Evolutionary conservation across 2,888 invertebrate species (phyloP), one percentile per base, ranked within the genome.

Genomic region (Eupithecia inturbata): DNA sequence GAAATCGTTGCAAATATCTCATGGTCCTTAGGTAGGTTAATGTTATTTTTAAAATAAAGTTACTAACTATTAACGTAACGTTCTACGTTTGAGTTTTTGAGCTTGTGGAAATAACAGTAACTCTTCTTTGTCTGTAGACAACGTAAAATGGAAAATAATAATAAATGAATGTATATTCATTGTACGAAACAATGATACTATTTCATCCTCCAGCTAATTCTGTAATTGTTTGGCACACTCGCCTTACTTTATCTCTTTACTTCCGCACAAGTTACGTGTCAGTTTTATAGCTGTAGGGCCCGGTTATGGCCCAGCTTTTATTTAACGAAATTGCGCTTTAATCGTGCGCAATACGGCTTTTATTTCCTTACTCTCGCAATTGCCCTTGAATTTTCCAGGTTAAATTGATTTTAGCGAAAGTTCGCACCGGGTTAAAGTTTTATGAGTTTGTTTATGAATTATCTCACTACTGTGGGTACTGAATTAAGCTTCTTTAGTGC

Each of bases 211-310:
- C 2, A 10, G 33, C 36, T 64, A 2, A 19, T 39, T 36, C 36
- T 26, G 26, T 64, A 19, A 64, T 10, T 10, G 66, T 57, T 26
- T 41, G 16, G 1, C 69, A 10, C 31, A 70, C 69, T 66, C 64
- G 28, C 10, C 26, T 31, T 64, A 60, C 14, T 49, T 62, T 66
- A 67, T 73, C 53, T 60, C 31, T 67, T 36, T 60, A 41, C 49
- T 68, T 68, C 64, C 67, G n/a, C 28, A 70, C 67, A 49, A 31
- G 33, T 74, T 36, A 71, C 64, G 63, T 71, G 67, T 71, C 68
- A 64, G 57, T 68, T 68, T 71, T 74, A 71, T 64, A 64, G 53
- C 70, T 53, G 28, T 28, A 57, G 31, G 31, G 36, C 69, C 22
- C 41, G 36, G 22, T 28, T 28, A 66, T 53, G 22, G 49, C 64